phyloP scores from a whole-genome alignment of 2,113 vertebrate species.

The Glaucidium brasilianum region DNA sequence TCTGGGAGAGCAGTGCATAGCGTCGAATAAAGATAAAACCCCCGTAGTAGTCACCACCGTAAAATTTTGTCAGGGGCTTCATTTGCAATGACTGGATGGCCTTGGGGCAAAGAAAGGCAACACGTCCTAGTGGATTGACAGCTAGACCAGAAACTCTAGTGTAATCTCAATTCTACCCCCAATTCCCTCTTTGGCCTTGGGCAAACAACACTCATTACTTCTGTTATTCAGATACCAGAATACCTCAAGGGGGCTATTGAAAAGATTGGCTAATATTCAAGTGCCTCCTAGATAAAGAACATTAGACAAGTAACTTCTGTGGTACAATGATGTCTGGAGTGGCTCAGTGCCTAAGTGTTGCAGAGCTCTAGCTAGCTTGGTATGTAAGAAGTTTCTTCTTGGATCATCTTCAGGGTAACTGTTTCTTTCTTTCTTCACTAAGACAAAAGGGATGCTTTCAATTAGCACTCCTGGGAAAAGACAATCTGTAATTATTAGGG shows the following conservation, averaged over 20 bases:
- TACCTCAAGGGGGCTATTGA: constrained; percentile 39
- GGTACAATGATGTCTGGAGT: not conserved
- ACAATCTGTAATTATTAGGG: not conserved
- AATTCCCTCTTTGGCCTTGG: constrained; percentile 59
- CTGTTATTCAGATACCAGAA: constrained; percentile 43
- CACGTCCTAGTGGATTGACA: constrained; percentile 3
- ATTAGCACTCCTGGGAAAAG: not conserved
- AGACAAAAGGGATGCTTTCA: constrained; percentile 2
- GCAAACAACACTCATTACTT: constrained; percentile 61
- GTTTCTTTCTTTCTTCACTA: not conserved
- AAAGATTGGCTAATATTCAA: constrained; percentile 54
- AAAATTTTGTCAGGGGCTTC: constrained; percentile 3
- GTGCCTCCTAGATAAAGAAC: constrained; percentile 33
- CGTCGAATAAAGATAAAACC: constrained; percentile 14
- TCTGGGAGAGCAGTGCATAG: not conserved
- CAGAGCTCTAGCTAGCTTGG: not conserved
- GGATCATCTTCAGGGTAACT: not conserved
- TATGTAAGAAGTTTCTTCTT: not conserved
- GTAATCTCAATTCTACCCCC: constrained; percentile 29
- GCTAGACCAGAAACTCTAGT: constrained; percentile 36
- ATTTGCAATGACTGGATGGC: constrained; percentile 34
- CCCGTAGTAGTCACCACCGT: not conserved
- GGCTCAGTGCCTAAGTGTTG: not conserved
- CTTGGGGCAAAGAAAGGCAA: constrained; percentile 46
- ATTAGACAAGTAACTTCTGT: not conserved